Evolutionary conservation across 2,797 vertebrate genomes (phyloP).

Genomic region (Dicrostonyx torquatus): DNA sequence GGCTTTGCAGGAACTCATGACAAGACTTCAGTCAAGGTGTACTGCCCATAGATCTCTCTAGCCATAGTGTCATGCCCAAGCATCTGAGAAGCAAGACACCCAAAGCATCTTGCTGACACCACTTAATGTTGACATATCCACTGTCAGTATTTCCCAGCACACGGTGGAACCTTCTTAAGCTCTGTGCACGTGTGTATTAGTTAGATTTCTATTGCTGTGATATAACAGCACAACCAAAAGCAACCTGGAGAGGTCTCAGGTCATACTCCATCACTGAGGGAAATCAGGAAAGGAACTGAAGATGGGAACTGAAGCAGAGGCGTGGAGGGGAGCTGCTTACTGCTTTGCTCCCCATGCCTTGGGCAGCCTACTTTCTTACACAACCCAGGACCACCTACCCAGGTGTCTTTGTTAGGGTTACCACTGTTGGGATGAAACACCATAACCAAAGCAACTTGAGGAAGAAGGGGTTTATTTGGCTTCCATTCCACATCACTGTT

Average conservation of each 20-base stretch:
- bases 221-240: not conserved
- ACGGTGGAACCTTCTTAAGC: not conserved
- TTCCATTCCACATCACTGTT: not conserved
- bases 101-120: not conserved
- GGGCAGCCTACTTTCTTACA: not conserved
- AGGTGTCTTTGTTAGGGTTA: not conserved
- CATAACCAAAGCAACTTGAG: not conserved
- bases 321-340: too few species aligned
- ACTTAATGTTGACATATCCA: not conserved
- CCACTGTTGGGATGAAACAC: not conserved
- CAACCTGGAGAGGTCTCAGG: not conserved
- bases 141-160: not conserved
- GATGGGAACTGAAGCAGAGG: not conserved
- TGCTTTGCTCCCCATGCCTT: not conserved
- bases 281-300: not conserved
- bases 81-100: not conserved
- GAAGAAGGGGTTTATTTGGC: not conserved
- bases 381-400: not conserved
- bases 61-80: not conserved
- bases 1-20: too few species aligned
- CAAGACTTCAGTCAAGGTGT: fast-evolving
- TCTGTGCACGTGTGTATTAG: not conserved
- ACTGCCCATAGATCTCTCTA: not conserved
- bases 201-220: not conserved
- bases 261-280: not conserved